These are phyloP conservation scores for Parnassius smintheus DNA, from an alignment of 2,888 invertebrate species.

Conservation along the genomic window DNA sequence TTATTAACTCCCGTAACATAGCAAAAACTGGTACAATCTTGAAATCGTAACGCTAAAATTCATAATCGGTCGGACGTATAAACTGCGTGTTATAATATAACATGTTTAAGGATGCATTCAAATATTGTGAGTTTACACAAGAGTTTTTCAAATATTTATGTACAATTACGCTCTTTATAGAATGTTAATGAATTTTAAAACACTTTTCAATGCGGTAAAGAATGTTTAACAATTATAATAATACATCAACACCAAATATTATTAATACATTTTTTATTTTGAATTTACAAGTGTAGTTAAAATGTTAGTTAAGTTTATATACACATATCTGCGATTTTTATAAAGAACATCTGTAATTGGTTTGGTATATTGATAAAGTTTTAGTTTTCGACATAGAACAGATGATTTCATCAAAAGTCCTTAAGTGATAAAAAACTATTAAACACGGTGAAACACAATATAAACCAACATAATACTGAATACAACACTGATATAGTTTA, in stretches of 20 bases:
- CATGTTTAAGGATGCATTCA: too few relatives aligned
- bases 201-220: not conserved
- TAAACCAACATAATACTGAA: constrained; percentile 42
- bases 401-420: constrained; percentile 28
- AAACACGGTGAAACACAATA: constrained; percentile 20
- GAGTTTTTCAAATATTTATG: too few relatives aligned
- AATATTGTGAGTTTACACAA: too few relatives aligned
- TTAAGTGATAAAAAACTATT: constrained; percentile 12
- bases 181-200: not conserved
- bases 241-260: not conserved
- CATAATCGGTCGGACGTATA: constrained; percentile 24
- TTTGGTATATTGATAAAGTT: constrained; percentile 10
- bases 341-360: constrained; percentile 3
- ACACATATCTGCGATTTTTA: not conserved
- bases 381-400: constrained; percentile 27
- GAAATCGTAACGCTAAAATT: constrained; percentile 19
- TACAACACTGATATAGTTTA: constrained; percentile 39
- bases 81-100: constrained; percentile 3
- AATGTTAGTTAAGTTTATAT: not conserved
- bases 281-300: not conserved
- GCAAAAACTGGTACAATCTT: constrained; percentile 36
- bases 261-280: not conserved
- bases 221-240: not conserved
- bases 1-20: constrained; percentile 46
- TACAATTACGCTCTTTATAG: too few relatives aligned